Evolutionary conservation across 2,888 invertebrate genomes (phyloP).

Genomic region (Agrochola macilenta): DNA sequence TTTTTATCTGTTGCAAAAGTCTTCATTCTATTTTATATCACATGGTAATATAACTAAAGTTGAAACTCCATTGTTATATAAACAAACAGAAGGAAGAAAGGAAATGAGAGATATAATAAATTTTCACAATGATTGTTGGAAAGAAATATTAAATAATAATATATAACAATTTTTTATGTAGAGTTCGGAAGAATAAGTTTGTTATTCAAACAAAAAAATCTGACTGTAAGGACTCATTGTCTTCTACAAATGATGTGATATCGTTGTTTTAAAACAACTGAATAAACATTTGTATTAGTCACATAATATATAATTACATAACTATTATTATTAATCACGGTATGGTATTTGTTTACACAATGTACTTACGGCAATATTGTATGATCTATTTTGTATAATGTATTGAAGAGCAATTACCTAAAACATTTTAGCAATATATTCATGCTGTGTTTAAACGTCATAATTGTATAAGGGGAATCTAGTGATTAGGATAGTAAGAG

Average conservation of each 20-base stretch:
- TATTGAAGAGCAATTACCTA: conserved; percentile 46
- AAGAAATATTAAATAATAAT: conserved; percentile 10
- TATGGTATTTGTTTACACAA: conserved; percentile 33
- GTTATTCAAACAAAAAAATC: conserved; percentile 34
- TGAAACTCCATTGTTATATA: background rate
- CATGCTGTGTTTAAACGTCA: conserved; percentile 12
- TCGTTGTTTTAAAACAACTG: conserved; percentile 20
- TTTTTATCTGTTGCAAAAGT: background rate
- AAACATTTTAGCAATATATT: conserved; percentile 37
- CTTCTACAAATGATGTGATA: background rate
- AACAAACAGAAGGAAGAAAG: background rate
- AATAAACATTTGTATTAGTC: background rate
- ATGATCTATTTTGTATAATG: conserved; percentile 40
- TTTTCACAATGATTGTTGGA: background rate
- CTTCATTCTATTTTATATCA: background rate
- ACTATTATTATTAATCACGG: conserved; percentile 28
- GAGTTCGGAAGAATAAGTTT: conserved; percentile 12
- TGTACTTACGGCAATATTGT: conserved; percentile 38
- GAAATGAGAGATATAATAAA: background rate
- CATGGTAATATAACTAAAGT: too few species aligned
- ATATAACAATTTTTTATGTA: conserved; percentile 9
- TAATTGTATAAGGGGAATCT: background rate
- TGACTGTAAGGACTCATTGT: conserved; percentile 3
- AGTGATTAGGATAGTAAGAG: background rate
- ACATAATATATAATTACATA: conserved; percentile 16